phyloP scores from a whole-genome alignment of 2,113 vertebrate species.

The Hippocampus comes region DNA sequence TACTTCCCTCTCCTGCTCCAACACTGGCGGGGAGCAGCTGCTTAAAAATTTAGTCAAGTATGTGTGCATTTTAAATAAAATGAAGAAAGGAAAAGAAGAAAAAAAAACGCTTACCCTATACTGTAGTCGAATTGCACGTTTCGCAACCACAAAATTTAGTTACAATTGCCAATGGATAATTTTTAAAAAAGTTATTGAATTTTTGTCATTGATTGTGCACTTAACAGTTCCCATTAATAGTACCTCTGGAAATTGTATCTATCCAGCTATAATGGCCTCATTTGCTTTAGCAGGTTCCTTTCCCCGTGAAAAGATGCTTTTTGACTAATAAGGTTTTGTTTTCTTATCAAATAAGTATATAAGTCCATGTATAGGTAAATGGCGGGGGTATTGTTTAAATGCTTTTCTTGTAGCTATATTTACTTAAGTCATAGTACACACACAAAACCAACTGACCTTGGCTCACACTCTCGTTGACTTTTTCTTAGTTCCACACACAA shows the following conservation, averaged over 20 bases:
- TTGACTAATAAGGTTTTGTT: slow-evolving; percentile 86
- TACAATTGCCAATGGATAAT: slow-evolving; percentile 48
- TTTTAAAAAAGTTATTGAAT: slow-evolving; percentile 38
- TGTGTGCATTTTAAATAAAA: slow-evolving; percentile 13
- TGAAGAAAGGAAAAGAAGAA: slow-evolving; percentile 2
- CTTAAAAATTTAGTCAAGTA: slow-evolving; percentile 36
- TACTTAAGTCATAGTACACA: slow-evolving; percentile 77
- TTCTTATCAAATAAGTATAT: slow-evolving; percentile 59
- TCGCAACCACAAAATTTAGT: slow-evolving; percentile 52
- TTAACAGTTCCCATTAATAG: slow-evolving; percentile 44
- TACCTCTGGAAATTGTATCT: slow-evolving; percentile 54
- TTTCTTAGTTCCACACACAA: slow-evolving; percentile 75
- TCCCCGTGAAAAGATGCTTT: slow-evolving; percentile 84
- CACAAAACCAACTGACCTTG: slow-evolving; percentile 69
- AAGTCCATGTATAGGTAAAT: slow-evolving; percentile 50
- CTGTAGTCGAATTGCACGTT: slow-evolving; percentile 61
- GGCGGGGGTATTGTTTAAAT: slow-evolving; percentile 45
- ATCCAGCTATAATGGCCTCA: slow-evolving; percentile 83
- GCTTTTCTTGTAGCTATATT: slow-evolving; percentile 69
- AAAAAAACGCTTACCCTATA: slow-evolving; percentile 33
- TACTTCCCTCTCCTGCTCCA: slow-evolving; percentile 29
- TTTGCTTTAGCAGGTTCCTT: slow-evolving; percentile 80
- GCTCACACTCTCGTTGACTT: slow-evolving; percentile 78
- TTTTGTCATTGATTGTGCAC: slow-evolving; percentile 67
- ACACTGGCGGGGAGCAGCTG: slow-evolving; percentile 43